These are phyloP conservation scores for Leucania comma DNA, from an alignment of 2,888 invertebrate species.

Conservation along the genomic window DNA sequence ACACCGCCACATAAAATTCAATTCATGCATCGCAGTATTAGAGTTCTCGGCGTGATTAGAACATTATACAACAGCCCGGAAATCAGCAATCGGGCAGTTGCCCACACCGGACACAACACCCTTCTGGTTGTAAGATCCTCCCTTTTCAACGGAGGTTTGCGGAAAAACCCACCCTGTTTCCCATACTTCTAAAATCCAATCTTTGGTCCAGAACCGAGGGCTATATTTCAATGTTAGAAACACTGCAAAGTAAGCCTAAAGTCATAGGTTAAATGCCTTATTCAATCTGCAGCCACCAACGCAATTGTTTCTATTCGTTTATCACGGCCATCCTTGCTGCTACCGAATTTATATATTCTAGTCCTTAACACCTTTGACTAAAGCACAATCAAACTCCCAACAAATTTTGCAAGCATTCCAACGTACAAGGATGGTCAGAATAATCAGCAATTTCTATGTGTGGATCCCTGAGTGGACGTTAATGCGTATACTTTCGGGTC, in stretches of 20 bases:
- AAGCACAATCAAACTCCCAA: conserved; percentile 50
- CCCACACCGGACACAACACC: too few relatives aligned
- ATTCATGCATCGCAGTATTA: too few relatives aligned
- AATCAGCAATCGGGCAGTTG: too few relatives aligned
- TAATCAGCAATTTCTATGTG: conserved; percentile 54
- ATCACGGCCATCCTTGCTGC: conserved; percentile 65
- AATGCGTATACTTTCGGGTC: conserved; percentile 54
- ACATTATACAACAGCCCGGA: too few relatives aligned
- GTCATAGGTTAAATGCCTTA: conserved; percentile 84
- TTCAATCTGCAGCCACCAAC: conserved; percentile 85
- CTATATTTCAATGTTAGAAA: conserved; percentile 5
- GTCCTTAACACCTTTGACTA: conserved; percentile 70
- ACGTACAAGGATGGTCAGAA: conserved; percentile 66
- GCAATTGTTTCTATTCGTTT: conserved; percentile 83
- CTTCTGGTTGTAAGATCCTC: too few relatives aligned
- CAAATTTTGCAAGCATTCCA: conserved; percentile 54
- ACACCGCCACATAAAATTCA: too few relatives aligned
- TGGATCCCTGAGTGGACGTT: conserved; percentile 47
- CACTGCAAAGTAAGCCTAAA: conserved; percentile 48
- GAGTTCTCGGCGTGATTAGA: too few relatives aligned
- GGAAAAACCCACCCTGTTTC: too few relatives aligned
- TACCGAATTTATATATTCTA: conserved; percentile 59
- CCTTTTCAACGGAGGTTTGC: too few relatives aligned
- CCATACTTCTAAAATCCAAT: conserved; percentile 2
- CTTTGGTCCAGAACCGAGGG: conserved; percentile 16